These are phyloP conservation scores for Syngnathus acus DNA, from an alignment of 2,797 vertebrate species.

Conservation along the genomic window DNA sequence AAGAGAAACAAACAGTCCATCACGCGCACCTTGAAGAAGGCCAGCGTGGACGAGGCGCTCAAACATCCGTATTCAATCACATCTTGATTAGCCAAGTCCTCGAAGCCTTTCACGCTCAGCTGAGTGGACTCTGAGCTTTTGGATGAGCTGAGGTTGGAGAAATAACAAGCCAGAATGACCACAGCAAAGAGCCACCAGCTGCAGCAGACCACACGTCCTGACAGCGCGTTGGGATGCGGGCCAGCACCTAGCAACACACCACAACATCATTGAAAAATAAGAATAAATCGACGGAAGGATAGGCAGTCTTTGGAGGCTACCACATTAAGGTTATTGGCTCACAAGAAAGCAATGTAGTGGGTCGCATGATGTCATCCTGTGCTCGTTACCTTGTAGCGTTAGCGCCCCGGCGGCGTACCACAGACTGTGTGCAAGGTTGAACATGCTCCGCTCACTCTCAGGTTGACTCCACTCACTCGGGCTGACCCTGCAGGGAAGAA, in stretches of 20 bases:
- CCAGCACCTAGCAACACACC: constrained; percentile 66
- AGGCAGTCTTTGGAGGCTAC: too few relatives aligned
- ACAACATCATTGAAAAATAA: not conserved
- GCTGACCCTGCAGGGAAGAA: constrained; percentile 69
- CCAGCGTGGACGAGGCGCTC: constrained; percentile 76
- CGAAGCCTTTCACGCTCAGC: constrained; percentile 75
- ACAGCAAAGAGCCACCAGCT: constrained; percentile 85
- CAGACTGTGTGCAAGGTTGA: constrained; percentile 78
- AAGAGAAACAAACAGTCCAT: not conserved
- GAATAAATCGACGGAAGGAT: not conserved
- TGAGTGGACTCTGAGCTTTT: constrained; percentile 63
- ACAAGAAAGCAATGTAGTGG: too few relatives aligned
- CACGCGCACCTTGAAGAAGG: constrained; percentile 77
- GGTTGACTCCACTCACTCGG: constrained; percentile 82
- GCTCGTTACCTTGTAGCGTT: constrained; percentile 77
- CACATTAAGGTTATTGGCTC: too few relatives aligned
- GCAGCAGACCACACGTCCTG: constrained; percentile 74
- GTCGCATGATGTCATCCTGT: constrained; percentile 3
- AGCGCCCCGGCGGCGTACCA: constrained; percentile 83
- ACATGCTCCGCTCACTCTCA: constrained; percentile 71
- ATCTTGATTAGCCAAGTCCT: constrained; percentile 82
- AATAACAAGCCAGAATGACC: constrained; percentile 78
- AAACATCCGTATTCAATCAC: constrained; percentile 80
- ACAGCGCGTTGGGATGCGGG: constrained; percentile 77
- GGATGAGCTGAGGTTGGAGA: constrained; percentile 76